phyloP scores from a whole-genome alignment of 2,797 vertebrate species.

The Phaenicophaeus curvirostris region DNA sequence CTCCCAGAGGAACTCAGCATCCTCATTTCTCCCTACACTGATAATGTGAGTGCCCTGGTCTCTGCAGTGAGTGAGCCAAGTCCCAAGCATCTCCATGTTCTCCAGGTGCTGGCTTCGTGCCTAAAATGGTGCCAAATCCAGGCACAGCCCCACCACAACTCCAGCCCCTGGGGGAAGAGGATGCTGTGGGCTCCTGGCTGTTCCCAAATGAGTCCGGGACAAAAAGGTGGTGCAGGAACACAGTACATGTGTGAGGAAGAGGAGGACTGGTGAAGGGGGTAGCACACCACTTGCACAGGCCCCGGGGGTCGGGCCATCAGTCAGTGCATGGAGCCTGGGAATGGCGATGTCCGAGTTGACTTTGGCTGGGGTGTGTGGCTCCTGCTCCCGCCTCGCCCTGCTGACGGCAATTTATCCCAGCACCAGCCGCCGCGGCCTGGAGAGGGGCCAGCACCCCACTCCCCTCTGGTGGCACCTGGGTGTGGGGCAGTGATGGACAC shows the following conservation, averaged over 20 bases:
- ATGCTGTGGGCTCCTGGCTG: background rate
- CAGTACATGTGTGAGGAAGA: background rate
- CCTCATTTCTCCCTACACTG: background rate
- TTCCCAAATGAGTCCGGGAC: background rate
- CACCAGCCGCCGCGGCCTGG: rapidly evolving
- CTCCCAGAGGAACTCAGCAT: background rate
- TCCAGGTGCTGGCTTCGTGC: background rate
- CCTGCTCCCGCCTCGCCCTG: background rate
- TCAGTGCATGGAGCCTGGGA: background rate
- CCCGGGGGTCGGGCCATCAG: background rate
- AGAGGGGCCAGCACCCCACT: background rate
- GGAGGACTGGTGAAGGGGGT: background rate
- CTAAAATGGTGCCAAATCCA: background rate
- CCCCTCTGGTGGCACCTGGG: background rate
- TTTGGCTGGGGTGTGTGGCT: background rate
- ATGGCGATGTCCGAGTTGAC: background rate
- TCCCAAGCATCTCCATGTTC: background rate
- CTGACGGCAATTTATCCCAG: background rate
- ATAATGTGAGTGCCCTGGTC: background rate
- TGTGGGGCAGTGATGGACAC: rapidly evolving
- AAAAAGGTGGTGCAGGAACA: background rate
- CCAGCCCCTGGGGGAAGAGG: background rate
- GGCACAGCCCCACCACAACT: rapidly evolving
- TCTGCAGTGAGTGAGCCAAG: rapidly evolving
- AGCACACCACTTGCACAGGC: background rate